Evolutionary conservation across 2,888 invertebrate species (phyloP).

Genomic region (Hyppa rectilinea): DNA sequence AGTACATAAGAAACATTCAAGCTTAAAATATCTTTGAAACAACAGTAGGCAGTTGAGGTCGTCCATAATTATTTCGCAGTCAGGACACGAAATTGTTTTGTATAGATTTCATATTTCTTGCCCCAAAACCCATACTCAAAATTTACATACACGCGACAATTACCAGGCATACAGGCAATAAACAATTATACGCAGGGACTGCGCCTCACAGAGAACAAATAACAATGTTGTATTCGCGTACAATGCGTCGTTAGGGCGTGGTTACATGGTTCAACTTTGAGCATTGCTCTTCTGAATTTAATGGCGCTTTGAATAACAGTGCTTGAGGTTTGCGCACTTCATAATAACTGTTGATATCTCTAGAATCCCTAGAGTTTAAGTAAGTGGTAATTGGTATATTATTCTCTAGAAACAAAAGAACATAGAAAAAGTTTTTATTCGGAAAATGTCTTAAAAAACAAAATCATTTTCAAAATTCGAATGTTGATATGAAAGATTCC

Average conservation of each 20-base stretch:
- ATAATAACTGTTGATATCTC: background rate
- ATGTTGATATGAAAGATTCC: no score
- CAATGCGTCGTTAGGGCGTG: conserved; percentile 15
- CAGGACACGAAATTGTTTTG: background rate
- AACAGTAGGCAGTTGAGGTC: background rate
- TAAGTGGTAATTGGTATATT: background rate
- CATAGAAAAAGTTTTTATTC: no score
- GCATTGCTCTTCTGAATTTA: background rate
- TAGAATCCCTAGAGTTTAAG: background rate
- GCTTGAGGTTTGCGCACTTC: background rate
- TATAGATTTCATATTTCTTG: conserved; percentile 4
- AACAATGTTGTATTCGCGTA: conserved; percentile 25
- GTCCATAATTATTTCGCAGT: background rate
- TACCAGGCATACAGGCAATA: conserved; percentile 34
- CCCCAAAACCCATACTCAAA: background rate
- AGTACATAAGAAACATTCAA: no score
- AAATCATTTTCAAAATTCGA: no score
- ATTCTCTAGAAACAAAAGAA: background rate
- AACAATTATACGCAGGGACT: conserved; percentile 39
- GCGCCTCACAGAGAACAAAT: conserved; percentile 22
- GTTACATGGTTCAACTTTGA: conserved; percentile 19
- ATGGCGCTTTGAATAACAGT: background rate
- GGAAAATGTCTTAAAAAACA: no score
- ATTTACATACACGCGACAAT: conserved; percentile 48
- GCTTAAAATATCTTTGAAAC: background rate